phyloP scores from a whole-genome alignment of 2,888 invertebrate genomes.

The Carcina quercana region DNA sequence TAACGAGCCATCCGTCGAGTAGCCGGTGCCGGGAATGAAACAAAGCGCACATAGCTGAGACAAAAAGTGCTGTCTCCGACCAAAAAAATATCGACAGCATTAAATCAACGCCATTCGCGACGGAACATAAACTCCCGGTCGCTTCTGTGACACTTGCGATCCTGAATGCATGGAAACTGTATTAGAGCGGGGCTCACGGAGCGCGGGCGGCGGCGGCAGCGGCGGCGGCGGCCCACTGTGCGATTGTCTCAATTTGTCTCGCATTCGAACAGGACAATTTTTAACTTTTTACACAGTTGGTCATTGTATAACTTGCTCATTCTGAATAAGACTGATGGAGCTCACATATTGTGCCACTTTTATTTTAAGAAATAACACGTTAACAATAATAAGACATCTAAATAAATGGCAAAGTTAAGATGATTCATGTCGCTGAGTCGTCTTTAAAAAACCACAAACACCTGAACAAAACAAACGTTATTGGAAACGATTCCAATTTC shows the following conservation, averaged over 20 bases:
- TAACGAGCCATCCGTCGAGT: too few species aligned
- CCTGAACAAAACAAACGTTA: too few species aligned
- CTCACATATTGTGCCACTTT: constrained; percentile 1
- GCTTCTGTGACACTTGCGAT: constrained; percentile 20
- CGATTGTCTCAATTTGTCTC: background rate
- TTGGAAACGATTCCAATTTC: too few species aligned
- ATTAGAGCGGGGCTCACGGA: constrained; percentile 16
- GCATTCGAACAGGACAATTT: too few species aligned
- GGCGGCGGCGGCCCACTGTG: too few species aligned
- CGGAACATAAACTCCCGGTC: constrained; percentile 32
- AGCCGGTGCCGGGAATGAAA: constrained; percentile 1
- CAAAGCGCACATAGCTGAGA: constrained; percentile 21
- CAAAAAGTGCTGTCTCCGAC: constrained; percentile 20
- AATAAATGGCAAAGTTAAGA: too few species aligned
- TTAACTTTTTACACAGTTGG: constrained; percentile 1
- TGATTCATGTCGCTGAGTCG: too few species aligned
- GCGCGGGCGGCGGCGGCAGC: constrained; percentile 5
- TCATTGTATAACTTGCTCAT: constrained; percentile 1
- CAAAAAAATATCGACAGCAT: constrained; percentile 28
- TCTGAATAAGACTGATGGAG: constrained; percentile 2
- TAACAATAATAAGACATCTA: background rate
- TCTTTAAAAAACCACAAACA: too few species aligned
- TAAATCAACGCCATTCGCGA: constrained; percentile 53
- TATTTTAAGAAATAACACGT: background rate
- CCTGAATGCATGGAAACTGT: constrained; percentile 18